Evolutionary conservation across 2,113 vertebrate species (phyloP).

Genomic region (Chlamydotis undulata): DNA sequence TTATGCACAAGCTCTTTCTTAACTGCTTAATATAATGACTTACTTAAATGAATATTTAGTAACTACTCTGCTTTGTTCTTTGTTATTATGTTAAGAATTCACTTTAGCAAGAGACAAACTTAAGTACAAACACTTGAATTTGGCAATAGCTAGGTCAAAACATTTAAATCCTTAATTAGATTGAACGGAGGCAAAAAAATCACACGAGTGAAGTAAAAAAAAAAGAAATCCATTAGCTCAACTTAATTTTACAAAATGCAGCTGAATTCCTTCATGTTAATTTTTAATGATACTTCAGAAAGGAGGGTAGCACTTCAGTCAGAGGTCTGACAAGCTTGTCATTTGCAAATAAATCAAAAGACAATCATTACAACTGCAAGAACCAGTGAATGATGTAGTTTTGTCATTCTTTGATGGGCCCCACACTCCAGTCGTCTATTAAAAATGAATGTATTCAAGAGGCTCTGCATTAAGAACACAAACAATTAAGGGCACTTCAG

Average conservation of each 20-base stretch:
- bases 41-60: constrained; percentile 54
- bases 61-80: constrained; percentile 45
- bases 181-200: constrained; percentile 48
- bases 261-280: constrained; percentile 73
- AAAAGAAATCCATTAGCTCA: not conserved
- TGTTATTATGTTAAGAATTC: constrained; percentile 59
- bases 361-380: constrained; percentile 71
- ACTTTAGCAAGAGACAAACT: constrained; percentile 71
- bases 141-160: constrained; percentile 74
- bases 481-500: constrained; percentile 84
- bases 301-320: constrained; percentile 66
- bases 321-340: constrained; percentile 75
- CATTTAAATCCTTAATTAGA: constrained; percentile 76
- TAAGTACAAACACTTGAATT: constrained; percentile 71
- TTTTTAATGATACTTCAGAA: constrained; percentile 72
- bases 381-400: constrained; percentile 77
- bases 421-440: constrained; percentile 78
- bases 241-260: constrained; percentile 69
- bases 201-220: not conserved
- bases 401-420: constrained; percentile 78
- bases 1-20: not conserved
- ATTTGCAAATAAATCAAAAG: constrained; percentile 84
- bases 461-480: constrained; percentile 80
- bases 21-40: constrained; percentile 27
- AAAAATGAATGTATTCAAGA: constrained; percentile 86